Evolutionary conservation across 2,797 vertebrate genomes (phyloP), one percentile per base, ranked within the genome.

Genomic region (Centroberyx gerrardi): DNA sequence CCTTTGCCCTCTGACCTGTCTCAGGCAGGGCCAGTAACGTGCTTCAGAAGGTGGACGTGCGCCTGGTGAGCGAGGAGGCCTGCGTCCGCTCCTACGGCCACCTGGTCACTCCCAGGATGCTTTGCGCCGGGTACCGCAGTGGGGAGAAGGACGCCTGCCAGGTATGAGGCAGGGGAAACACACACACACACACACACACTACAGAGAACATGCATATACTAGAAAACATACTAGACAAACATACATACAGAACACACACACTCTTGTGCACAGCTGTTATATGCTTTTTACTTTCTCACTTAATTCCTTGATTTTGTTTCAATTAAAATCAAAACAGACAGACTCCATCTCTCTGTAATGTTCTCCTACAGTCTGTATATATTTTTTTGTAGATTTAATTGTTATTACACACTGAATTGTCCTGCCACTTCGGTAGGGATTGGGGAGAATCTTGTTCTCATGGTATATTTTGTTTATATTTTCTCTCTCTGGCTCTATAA

Each of bases 71-170:
- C 0, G 96, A 98, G 78, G 96, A 96, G 31, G 82, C 95, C 75
- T 99, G 98, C 67, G 91, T 91, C 0, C 95, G 95, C 70, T 94
- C 96, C 27, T 98, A 99, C 0, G 96, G 94, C 74, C 95, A 96
- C 85, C 73, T 91, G 82, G 93, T 99, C 79, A 96, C 96, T 53
- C 96, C 97, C 55, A 97, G 97, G 88, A 99, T 99, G 98, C 93
- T 99, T 76, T 99, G 98, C 15, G 98, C 97, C 0, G 97, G 97
- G 13, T 97, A 97, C 87, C 91, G 87, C 27, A 91, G 85, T 46
- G 97, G 97, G 75, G 86, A 93, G 74, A 99, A 97, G 83, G 97
- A 99, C 8, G 94, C 97, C 22, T 99, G 98, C 88, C 96, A 97
- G 97, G 98, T 99, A 88, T 29, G 51, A 5, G 33, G 12, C 7